Evolutionary conservation across 2,888 invertebrate genomes (phyloP), one percentile per base, ranked within the genome.

Genomic region (Pyrrhosoma nymphula): DNA sequence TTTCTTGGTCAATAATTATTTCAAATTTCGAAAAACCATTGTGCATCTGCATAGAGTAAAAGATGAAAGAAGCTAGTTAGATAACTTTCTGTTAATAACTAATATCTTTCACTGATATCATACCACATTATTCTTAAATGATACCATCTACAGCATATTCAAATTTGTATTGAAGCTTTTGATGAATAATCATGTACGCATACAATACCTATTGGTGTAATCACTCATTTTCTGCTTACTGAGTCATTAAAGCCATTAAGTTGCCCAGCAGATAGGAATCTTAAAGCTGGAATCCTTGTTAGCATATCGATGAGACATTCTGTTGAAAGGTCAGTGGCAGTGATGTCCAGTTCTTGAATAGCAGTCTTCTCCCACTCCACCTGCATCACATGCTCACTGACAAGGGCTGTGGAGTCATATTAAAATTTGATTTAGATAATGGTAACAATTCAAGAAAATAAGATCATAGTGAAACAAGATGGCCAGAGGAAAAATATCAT

Each of bases 321-420:
- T 0, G 99, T 98, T 2, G 99, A 98, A 95, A 99, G 97, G 97
- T 99, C 99, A 0, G 99, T 99, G 1, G 99, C 99, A 0, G 99
- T 99, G 95, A 99, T 98, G 96, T 99, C 99, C 96, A 99, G 97
- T 97, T 99, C 99, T 97, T 98, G 99, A 95, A 99, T 97, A 0
- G 98, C 98, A 0, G 99, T 98, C 97, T 99, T 99, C 97, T 99
- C 99, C 99, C 99, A 99, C 96, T 99, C 99, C 18, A 99, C 99
- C 96, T 98, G 98, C 98, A 99, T 98, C 95, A 99, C 98, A 97
- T 98, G 98, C 96, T 99, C 99, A 96, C 99, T 99, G 96, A 98
- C 98, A 18, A 99, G 97, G 97, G 98, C 99, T 99, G 96, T 56
- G 35, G 35, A 47, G 47, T 8, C 47, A 47, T 47, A 47, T 47